These are phyloP conservation scores for Triplophysa yarkandensis DNA, from an alignment of 2,797 vertebrate species.

Conservation along the genomic window DNA sequence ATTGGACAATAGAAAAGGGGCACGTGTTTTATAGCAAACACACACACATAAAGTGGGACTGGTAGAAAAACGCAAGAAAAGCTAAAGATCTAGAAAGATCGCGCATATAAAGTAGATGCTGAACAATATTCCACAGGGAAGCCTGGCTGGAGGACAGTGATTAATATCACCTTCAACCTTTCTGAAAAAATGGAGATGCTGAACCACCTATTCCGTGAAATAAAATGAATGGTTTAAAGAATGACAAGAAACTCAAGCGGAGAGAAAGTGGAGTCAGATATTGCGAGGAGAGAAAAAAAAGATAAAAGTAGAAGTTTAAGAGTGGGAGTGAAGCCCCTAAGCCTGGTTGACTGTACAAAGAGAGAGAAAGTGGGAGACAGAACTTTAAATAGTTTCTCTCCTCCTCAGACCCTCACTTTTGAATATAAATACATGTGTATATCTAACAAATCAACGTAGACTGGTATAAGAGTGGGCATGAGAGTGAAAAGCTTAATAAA, in stretches of 20 bases:
- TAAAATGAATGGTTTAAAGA: conserved; percentile 24
- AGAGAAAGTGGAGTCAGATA: not conserved
- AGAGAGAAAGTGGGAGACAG: not conserved
- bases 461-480: conserved; percentile 23
- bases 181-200: conserved; percentile 7
- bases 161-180: conserved; percentile 40
- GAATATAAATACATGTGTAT: conserved; percentile 40
- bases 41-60: conserved; percentile 4
- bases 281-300: not conserved
- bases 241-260: conserved; percentile 28
- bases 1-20: conserved; percentile 22
- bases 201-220: conserved; percentile 12
- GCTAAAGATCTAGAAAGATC: not conserved
- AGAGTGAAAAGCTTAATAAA: conserved; percentile 8
- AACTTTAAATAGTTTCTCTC: not conserved
- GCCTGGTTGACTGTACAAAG: conserved; percentile 13
- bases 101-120: conserved; percentile 14
- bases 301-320: not conserved
- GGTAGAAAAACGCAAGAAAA: not conserved
- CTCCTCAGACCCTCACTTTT: conserved; percentile 38
- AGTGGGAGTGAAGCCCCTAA: not conserved
- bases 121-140: conserved; percentile 18
- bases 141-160: conserved; percentile 24
- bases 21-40: not conserved
- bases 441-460: conserved; percentile 51